A percentile compares a stretch with the other conserved stretches of the same genome.
Evolutionary conservation across 92 coral and sea anemone species (phyloP).

Genomic region (Heteractis magnifica): DNA sequence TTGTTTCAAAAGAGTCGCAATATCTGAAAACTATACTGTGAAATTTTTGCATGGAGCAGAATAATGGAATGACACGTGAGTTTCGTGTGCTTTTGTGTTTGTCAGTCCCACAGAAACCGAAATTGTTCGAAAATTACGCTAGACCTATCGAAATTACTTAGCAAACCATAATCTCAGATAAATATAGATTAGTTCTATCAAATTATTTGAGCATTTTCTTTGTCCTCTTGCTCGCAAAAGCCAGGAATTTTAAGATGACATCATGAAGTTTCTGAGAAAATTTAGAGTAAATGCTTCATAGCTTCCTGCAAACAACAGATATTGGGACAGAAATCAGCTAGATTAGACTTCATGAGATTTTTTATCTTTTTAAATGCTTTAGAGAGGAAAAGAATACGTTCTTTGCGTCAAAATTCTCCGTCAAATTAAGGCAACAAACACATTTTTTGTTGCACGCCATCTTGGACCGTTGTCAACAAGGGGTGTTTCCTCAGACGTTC

Average conservation of each 20-base stretch:
- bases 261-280: background rate
- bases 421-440: constrained; percentile 20
- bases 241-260: background rate
- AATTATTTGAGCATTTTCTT: background rate
- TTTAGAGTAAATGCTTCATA: background rate
- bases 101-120: constrained; percentile 6
- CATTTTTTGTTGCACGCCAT: constrained; percentile 19
- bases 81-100: background rate
- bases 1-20: no score
- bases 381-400: background rate
- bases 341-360: background rate
- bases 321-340: background rate
- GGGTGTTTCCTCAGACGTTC: constrained; percentile 26
- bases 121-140: background rate
- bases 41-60: background rate
- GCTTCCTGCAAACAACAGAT: background rate
- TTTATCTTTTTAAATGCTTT: background rate
- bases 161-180: background rate
- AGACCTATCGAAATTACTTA: background rate
- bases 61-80: background rate
- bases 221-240: background rate
- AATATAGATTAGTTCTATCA: background rate
- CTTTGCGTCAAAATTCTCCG: background rate
- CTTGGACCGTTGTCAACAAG: background rate
- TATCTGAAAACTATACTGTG: no score